Conservation (phyloP, 2,113 vertebrate genomes). For the Anarhynchus alexandrinus region DNA sequence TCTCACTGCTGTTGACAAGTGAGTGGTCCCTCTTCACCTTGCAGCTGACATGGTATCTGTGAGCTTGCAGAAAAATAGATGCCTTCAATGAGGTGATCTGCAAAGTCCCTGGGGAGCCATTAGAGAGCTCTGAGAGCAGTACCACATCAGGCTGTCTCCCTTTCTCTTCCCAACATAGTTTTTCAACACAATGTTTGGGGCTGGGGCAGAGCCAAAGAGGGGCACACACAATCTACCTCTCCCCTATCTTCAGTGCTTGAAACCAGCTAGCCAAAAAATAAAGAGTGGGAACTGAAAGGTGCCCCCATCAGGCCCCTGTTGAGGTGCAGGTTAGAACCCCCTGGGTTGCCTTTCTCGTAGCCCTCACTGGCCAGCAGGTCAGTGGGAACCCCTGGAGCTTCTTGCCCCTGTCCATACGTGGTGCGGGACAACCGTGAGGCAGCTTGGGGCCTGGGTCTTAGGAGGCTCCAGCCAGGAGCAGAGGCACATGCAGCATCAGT, state of each 20-base stretch:
- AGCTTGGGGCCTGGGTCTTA: neutral
- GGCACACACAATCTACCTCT: neutral
- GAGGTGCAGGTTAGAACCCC: neutral
- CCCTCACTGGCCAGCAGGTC: neutral
- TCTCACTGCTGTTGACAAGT: constrained; percentile 56
- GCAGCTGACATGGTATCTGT: neutral
- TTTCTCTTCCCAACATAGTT: neutral
- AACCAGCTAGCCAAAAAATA: neutral
- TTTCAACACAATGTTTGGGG: neutral
- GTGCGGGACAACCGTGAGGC: fast-evolving
- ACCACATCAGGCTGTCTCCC: neutral
- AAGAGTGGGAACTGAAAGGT: neutral
- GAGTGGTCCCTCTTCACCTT: neutral
- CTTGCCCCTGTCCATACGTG: neutral
- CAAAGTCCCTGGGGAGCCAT: neutral
- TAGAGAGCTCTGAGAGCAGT: neutral
- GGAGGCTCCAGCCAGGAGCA: neutral
- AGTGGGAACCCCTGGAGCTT: neutral
- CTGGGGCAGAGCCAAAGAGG: neutral
- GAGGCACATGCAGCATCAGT: neutral
- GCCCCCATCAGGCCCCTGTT: neutral
- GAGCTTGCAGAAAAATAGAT: neutral
- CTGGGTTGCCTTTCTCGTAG: neutral
- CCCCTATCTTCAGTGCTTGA: neutral
- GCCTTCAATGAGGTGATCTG: neutral